Base-by-base conservation (phyloP, 2,113 vertebrate genomes). In the Ceuthmochares aereus region DNA sequence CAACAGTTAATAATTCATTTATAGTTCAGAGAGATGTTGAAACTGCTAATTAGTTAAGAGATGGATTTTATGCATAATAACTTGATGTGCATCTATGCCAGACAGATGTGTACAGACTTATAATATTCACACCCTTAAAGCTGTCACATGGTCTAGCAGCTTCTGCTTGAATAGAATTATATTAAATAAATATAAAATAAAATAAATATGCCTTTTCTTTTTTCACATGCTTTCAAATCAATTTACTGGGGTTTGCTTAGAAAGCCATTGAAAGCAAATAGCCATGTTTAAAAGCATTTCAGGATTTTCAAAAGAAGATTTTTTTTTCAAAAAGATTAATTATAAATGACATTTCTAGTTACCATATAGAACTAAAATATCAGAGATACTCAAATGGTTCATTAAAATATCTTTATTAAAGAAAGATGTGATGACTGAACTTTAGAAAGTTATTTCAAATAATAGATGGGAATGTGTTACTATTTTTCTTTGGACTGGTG, bases 1-100 rank as follows among this genome's bases (percentile, higher is more conserved):
- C 56, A 92, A 90, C 27, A 69, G 86, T 91, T 91, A 96, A 93
- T 94, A 93, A 95, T 94, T 94, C 20, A 94, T 90, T 94, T 85
- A 90, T 74, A 88, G 42, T 83, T 91, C 64, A 91, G 52, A 96
- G 64, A 82, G 51, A 77, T 67, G 42, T 70, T 91, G 67, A 95
- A 87, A 93, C 45, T 96, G 20, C 51, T 93, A 90, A 90, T 95
- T 88, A 93, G 77, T 37, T 58, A 83, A 83, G 79, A 90, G 59
- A 74, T 2, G 1, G 58, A 91, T 92, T 95, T 69, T 52, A 88
- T 63, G 67, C 75, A 78, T 84, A 90, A 70, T 73, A 83, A 94
- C 56, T 90, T 69, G 74, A 85, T 86, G 11, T 47, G 47, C 72
- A 56, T 66, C 87, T 83, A 29, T 58, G 47, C 36, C 62, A 91